Evolutionary conservation across 2,888 invertebrate genomes (phyloP), one percentile per base, ranked within the genome.

Genomic region (Coenonympha arcania): DNA sequence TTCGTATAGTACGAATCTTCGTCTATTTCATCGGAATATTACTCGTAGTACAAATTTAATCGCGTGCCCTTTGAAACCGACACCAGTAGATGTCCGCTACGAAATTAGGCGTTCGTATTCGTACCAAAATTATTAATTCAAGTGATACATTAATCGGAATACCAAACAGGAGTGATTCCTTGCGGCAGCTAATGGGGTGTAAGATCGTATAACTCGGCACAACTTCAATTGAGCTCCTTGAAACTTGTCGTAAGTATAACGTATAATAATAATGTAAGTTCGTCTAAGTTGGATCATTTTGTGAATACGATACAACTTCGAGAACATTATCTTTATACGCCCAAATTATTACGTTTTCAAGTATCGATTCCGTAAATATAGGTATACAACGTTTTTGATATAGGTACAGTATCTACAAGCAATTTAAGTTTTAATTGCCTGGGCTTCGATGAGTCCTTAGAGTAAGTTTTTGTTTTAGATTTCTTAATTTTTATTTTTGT

Each of bases 111-210:
- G 11, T 28, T 13, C 30, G 6, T 4, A n/a, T n/a, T n/a, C n/a
- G n/a, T n/a, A n/a, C 13, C 13, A 11, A 13, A 2, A 30, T 30
- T 30, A 24, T 15, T 39, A 19, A 39, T 39, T 39, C 39, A 39
- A 22, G 16, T 9, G 39, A 22, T 9, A 15, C 22, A 28, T 19
- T 11, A 28, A 18, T 41, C 41, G 19, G 41, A 28, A 28, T 41
- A 18, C 41, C 41, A 18, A 41, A 41, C 19, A n/a, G 16, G 4
- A 11, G 11, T 37, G 36, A 52, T 40, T 40, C 50, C 42, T 18
- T 31, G 46, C 36, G 20, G 44, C 16, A 20, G 44, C 43, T 44
- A 54, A 51, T 45, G 54, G 50, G 44, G 37, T 37, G 51, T 41
- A 37, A 48, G 50, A 54, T 50, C 28, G 44, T 50, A 28, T 50